Base-by-base conservation (phyloP, 1,140 invertebrate species). In the Brachionus paranguensis region DNA sequence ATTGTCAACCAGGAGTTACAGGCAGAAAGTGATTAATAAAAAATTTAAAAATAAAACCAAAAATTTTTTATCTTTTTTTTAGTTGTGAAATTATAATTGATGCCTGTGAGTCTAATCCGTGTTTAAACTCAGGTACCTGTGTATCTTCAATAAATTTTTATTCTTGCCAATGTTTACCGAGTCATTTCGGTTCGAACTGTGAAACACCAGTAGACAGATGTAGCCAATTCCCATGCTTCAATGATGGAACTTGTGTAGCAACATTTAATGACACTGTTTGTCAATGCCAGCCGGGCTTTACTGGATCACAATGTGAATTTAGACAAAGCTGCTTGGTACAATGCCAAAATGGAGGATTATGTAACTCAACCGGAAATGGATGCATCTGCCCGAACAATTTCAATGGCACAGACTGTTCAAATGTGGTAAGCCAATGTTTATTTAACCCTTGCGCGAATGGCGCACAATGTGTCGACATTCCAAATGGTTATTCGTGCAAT, bases 51-150 rank as follows among this genome's bases (percentile, higher is more conserved):
- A 50, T 55, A 33, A 33, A 3, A 33, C 5, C 29, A 33, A 33
- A 5, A 33, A 33, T 33, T 33, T 33, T 2, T 33, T 2, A 33
- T 5, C 3, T 3, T 33, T 29, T 53, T 50, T 64, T 11, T 86
- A 87, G 85, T 85, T 84, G 85, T 84, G 33, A 76, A 84, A 3
- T 68, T 43, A 55, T 78, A 24, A 70, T 85, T 55, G 60, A 83
- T 47, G 8, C 55, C 20, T 85, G 84, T 64, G 10, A 12, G 4
- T 85, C 78, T 6, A 93, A 93, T 55, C 95, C 95, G 1, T 97
- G 96, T 86, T 94, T 95, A 89, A 97, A 98, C 88, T 95, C 95
- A 0, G 96, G 95, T 1, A 97, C 95, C 1, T 97, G 96, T 53
- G 33, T 50, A 17, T 29, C 85, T 14, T 85, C 86, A 5, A 86